Percentiles rank a stretch among this genome's conserved stretches.
phyloP scores from a whole-genome alignment of 1,140 invertebrate genomes.

The Drosophila orena region DNA sequence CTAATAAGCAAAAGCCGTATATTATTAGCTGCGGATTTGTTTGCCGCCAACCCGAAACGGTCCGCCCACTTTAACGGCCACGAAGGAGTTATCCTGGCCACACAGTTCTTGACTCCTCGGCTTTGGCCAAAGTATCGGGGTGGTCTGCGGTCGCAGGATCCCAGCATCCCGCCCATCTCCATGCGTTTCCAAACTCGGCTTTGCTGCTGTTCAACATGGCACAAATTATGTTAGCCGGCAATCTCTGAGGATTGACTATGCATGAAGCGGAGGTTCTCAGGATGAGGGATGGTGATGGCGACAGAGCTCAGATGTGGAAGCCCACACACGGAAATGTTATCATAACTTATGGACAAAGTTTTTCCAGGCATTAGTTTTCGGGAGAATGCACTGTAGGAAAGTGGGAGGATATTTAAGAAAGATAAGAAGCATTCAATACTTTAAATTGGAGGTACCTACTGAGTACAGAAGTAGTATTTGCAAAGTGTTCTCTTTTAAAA shows the following conservation, averaged over 20 bases:
- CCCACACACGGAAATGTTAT: slow-evolving; percentile 68
- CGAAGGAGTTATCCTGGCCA: slow-evolving; percentile 69
- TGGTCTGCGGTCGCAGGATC: slow-evolving; percentile 20
- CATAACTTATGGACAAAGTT: slow-evolving; percentile 79
- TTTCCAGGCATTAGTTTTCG: slow-evolving; percentile 40
- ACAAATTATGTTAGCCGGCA: slow-evolving; percentile 78
- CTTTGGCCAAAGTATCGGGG: slow-evolving; percentile 30
- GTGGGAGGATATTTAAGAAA: neutral
- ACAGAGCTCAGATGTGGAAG: slow-evolving; percentile 8
- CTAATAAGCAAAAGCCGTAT: slow-evolving; percentile 82
- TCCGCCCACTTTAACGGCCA: neutral
- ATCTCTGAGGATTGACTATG: slow-evolving; percentile 75
- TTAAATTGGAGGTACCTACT: too few species aligned
- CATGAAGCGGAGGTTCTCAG: slow-evolving; percentile 33
- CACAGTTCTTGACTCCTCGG: slow-evolving; percentile 4
- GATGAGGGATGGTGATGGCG: neutral
- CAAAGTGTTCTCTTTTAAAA: too few species aligned
- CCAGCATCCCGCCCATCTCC: neutral
- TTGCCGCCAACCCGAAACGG: slow-evolving; percentile 9
- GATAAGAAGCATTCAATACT: too few species aligned
- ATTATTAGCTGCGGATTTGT: slow-evolving; percentile 81
- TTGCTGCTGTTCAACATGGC: slow-evolving; percentile 65
- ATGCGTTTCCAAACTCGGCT: slow-evolving; percentile 5
- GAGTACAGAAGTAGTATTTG: too few species aligned
- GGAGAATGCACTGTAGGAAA: slow-evolving; percentile 49